Evolutionary conservation across 1,140 invertebrate genomes (phyloP).

Genomic region (Plutomurus gul): DNA sequence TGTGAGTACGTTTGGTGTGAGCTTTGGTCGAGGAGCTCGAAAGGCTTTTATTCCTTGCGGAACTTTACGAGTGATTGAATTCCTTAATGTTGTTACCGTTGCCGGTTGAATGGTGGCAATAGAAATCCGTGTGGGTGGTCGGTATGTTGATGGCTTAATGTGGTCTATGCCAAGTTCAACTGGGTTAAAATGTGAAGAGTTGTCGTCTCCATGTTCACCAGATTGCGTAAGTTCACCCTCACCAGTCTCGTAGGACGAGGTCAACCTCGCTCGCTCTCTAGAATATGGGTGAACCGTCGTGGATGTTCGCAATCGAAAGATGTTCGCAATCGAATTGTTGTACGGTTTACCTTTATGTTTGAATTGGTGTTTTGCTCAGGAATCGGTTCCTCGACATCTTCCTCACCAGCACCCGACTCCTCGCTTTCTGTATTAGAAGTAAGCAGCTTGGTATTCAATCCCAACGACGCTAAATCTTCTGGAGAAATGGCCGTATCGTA

Average conservation of each 20-base stretch:
- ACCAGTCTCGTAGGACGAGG: constrained; percentile 47
- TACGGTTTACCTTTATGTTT: not conserved
- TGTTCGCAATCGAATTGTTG: not conserved
- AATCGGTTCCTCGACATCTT: constrained; percentile 3
- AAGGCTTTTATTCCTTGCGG: constrained; percentile 19
- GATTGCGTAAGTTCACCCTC: constrained; percentile 39
- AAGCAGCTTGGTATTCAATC: not conserved
- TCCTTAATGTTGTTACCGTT: constrained; percentile 31
- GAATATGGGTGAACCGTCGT: not conserved
- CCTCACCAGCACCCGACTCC: not conserved
- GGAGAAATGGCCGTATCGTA: constrained; percentile 3
- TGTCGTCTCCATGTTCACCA: not conserved
- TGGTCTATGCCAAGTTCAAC: not conserved
- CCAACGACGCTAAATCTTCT: not conserved
- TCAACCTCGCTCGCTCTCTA: not conserved
- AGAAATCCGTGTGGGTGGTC: not conserved
- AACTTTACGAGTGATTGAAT: not conserved
- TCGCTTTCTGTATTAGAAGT: not conserved
- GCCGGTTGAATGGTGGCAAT: constrained; percentile 50
- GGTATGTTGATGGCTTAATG: not conserved
- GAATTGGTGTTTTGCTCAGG: not conserved
- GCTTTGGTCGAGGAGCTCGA: constrained; percentile 2
- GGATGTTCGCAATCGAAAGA: not conserved
- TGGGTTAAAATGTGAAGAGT: not conserved
- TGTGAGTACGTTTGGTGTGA: constrained; percentile 51